These are phyloP conservation scores for Balaeniceps rex DNA, from an alignment of 2,113 vertebrate species.

Conservation along the genomic window DNA sequence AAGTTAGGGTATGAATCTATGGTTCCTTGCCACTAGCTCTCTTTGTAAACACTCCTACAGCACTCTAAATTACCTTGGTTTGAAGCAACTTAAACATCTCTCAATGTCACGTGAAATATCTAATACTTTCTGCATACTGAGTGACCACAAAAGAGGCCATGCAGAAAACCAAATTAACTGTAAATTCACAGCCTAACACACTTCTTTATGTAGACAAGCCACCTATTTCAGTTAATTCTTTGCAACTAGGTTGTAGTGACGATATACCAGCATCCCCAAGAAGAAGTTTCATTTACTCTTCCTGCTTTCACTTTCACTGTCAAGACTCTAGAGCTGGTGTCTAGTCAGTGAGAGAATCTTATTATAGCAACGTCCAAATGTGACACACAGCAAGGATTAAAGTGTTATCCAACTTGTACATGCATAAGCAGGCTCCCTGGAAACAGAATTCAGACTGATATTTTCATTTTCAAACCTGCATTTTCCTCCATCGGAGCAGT, in stretches of 20 bases:
- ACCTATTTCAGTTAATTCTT: background rate
- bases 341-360: slow-evolving; percentile 25
- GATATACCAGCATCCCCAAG: background rate
- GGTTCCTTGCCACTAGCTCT: background rate
- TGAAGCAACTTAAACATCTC: background rate
- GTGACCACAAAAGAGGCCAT: background rate
- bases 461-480: slow-evolving; percentile 62
- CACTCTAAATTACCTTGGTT: background rate
- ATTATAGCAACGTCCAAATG: slow-evolving; percentile 11
- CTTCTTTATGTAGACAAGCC: background rate
- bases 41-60: background rate
- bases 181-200: background rate
- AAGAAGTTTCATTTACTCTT: slow-evolving; percentile 11
- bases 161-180: background rate
- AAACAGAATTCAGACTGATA: slow-evolving; percentile 54
- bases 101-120: background rate
- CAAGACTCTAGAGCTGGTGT: background rate
- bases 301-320: background rate
- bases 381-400: slow-evolving; percentile 47
- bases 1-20: background rate
- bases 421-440: slow-evolving; percentile 39
- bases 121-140: background rate
- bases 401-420: slow-evolving; percentile 43
- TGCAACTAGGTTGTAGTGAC: background rate
- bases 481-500: slow-evolving; percentile 64